Base-by-base conservation (phyloP, 2,113 vertebrate species). In the Tenrec ecaudatus region DNA sequence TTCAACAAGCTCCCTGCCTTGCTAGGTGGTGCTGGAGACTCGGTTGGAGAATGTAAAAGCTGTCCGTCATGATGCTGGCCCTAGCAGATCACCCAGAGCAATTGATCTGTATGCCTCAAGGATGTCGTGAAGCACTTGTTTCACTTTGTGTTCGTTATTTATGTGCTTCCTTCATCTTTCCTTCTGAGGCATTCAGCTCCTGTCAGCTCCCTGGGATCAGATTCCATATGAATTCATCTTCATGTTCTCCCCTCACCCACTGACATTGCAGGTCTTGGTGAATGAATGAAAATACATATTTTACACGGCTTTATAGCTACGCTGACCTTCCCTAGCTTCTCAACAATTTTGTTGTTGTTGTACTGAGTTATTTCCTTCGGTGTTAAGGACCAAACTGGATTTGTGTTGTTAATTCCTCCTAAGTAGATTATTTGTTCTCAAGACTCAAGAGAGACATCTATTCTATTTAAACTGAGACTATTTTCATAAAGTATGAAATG, bases 1-100 rank as follows among this genome's bases (percentile, higher is more conserved):
- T 91, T 57, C 81, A 89, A 95, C 40, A 93, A 83, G 75, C 12
- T 78, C 23, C 73, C 66, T 75, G 62, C 5, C 9, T 78, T 88
- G 33, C 9, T n/a, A 16, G 73, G 12, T 64, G 27, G 16, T 79
- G 20, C 8, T 80, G 29, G 60, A 36, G 33, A 78, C 68, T 73
- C 22, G 11, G 62, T 87, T 22, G 47, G 82, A 83, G 79, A 62
- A 80, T 62, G 27, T 79, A 83, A 88, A 91, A 78, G 38, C n/a
- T 92, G 8, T 86, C 29, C 40, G 3, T 23, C 89, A 40, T 82
- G 79, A 68, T 31, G 66, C 36, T 2, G 76, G 47, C 31, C 11
- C 38, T 76, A 94, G 17, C 38, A 40, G 53, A 92, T 78, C 16
- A 31, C 33, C 60, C 57, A 73, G 36, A 88, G 84, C 40, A 68